Base-by-base conservation (phyloP, 2,113 vertebrate genomes). In the Strigops habroptila region DNA sequence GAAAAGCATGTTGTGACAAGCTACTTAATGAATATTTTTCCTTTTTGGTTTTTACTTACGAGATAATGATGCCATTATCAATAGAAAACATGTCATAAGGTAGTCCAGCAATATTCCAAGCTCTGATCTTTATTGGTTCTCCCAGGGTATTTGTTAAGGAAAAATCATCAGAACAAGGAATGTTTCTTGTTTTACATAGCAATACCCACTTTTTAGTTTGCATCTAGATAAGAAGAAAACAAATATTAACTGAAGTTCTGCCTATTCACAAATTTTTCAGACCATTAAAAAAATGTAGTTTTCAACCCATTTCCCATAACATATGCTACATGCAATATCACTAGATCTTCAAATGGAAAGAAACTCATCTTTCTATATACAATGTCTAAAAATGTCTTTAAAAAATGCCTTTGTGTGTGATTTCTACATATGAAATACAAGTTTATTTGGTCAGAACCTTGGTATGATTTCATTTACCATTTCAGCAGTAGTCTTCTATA, bases 21-120 rank as follows among this genome's bases (percentile, higher is more conserved):
- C 39, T 64, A 24, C 35, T 83, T 64, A 70, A 63, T 16, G 39
- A 55, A 75, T 55, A 39, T 6, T 3, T 86, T 41, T 37, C 71
- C 27, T 44, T 71, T 48, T 24, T 48, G n/a, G n/a, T 35, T 51
- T 94, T 79, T 43, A 98, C 98, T 98, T 96, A 99, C 98, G 98
- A 98, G 88, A 99, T 99, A 84, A 99, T 98, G 90, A 99, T 99
- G 30, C 97, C 99, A 16, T 99, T 99, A 92, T 99, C 98, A 80
- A 99, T 97, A 73, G 99, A 99, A 96, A 99, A 99, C 23, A 91
- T 98, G 94, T 99, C 99, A 5, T 99, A 99, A 23, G 99, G 99
- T n/a, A 99, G 96, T 14, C 99, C 99, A 44, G 99, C 98, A 48
- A 99, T 99, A 79, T 98, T 99, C 99, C 99, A 99, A 30, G 97